phyloP scores from a whole-genome alignment of 2,113 vertebrate genomes.

The Burhinus oedicnemus region DNA sequence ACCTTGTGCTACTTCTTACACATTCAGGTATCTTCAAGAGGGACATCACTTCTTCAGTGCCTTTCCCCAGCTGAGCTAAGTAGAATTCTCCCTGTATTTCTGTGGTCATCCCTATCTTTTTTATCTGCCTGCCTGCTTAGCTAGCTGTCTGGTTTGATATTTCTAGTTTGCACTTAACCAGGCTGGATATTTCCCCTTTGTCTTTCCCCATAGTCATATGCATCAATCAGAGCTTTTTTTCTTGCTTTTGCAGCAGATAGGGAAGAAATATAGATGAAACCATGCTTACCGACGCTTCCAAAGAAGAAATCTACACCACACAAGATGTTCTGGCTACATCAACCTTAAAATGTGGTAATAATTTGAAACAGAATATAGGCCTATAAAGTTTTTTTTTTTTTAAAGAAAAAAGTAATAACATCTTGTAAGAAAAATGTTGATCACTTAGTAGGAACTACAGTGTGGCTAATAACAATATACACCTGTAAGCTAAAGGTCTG shows the following conservation, averaged over 20 bases:
- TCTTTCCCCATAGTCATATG: slow-evolving; percentile 17
- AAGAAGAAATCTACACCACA: not conserved
- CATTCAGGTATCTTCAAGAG: not conserved
- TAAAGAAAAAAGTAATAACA: not conserved
- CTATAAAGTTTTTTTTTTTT: not conserved
- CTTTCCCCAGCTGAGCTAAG: not conserved
- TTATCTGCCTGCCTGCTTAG: not conserved
- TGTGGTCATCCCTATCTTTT: not conserved
- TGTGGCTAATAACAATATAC: not conserved
- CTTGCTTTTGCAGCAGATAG: not conserved
- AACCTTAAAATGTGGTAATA: not conserved
- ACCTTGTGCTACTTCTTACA: not conserved
- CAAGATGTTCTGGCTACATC: not conserved
- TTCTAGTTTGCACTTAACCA: not conserved
- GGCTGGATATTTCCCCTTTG: slow-evolving; percentile 3
- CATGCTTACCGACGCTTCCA: not conserved
- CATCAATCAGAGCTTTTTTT: slow-evolving; percentile 17
- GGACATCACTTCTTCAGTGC: not conserved
- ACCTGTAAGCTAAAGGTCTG: not conserved
- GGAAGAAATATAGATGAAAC: not conserved
- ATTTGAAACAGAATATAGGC: not conserved
- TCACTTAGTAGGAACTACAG: not conserved
- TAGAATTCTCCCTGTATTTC: not conserved
- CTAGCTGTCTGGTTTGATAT: slow-evolving; percentile 38
- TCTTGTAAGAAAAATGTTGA: not conserved